Evolutionary conservation across 2,113 vertebrate genomes (phyloP), one percentile per base, ranked within the genome.

Genomic region (Rousettus leschenaultii): DNA sequence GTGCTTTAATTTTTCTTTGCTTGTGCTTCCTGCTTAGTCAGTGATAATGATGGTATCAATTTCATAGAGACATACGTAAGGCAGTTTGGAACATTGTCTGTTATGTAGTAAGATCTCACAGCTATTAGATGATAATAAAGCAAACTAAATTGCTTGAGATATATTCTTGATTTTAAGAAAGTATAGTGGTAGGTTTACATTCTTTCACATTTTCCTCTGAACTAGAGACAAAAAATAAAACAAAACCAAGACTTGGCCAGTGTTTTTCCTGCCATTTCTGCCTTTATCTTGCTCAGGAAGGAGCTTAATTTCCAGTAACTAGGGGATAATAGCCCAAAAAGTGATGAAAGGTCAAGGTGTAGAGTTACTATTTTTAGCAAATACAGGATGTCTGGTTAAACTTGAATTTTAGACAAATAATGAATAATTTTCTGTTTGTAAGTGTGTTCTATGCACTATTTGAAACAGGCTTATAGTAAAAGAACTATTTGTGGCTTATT

Each of bases 341-440:
- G 11, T 38, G 2, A 21, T 53, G 11, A 43, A 53, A 91, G 28
- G 5, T 26, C 30, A 51, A 91, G 12, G 22, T 43, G 0, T n/a
- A 30, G 18, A 48, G 28, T 48, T 85, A 48, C n/a, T 16, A 13
- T 48, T 2, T 55, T 40, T 55, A 26, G 35, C 61, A 55, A 88
- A 57, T 61, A 38, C 2, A 66, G 7, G 24, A 57, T 28, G 12
- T 19, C 7, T 18, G 9, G 16, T 18, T 89, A 53, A 43, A 16
- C 85, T 12, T 91, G 53, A 89, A 91, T 89, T 77, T 86, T n/a
- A 89, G n/a, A 70, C 18, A 85, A 92, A 71, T 24, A 63, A 59
- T 74, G 22, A 84, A 57, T 74, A 74, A 19, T 40, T 35, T 71
- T 68, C 35, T 63, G 40, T n/a, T 28, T 8, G 21, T 55, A 65